Percentiles rank a stretch among this genome's conserved stretches.
phyloP scores from a whole-genome alignment of 2,113 vertebrate species.

The Cyprinodon brontotheroides region DNA sequence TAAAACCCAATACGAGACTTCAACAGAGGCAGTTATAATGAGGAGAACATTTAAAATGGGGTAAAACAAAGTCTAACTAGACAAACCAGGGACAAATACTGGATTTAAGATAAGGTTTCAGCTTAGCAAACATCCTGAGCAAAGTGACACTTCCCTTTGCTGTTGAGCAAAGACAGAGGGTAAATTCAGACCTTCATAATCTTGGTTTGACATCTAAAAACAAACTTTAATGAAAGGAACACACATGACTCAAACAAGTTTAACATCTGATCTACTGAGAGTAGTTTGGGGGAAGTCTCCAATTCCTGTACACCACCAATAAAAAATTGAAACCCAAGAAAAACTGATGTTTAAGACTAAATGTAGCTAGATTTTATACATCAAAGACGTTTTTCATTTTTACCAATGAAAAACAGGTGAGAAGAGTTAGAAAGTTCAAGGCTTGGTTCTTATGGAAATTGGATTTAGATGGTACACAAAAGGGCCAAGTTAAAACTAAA shows the following conservation, averaged over 20 bases:
- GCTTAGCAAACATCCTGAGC: constrained; percentile 54
- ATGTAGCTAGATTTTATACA: constrained; percentile 19
- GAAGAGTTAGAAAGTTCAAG: constrained; percentile 19
- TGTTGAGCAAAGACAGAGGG: constrained; percentile 59
- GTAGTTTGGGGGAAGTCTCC: constrained; percentile 25
- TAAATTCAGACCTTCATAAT: constrained; percentile 55
- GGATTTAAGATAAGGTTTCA: constrained; percentile 72
- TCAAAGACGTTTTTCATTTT: constrained; percentile 5
- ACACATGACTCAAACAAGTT: constrained; percentile 45
- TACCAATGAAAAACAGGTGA: not conserved
- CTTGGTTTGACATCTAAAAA: constrained; percentile 55
- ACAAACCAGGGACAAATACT: constrained; percentile 42
- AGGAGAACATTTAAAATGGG: constrained; percentile 5
- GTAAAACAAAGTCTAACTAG: constrained; percentile 12
- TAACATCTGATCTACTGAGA: constrained; percentile 63
- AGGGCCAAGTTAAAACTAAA: constrained; percentile 7
- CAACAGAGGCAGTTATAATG: constrained; percentile 12
- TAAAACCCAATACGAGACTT: constrained; percentile 22
- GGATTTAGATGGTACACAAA: constrained; percentile 10
- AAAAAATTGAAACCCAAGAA: constrained; percentile 31
- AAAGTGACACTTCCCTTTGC: constrained; percentile 61
- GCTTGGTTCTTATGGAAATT: constrained; percentile 18
- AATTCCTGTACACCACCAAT: constrained; percentile 49
- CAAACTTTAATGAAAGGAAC: constrained; percentile 49
- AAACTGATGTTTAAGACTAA: constrained; percentile 29